A percentile compares a stretch with the other conserved stretches of the same genome.
phyloP scores from a whole-genome alignment of 1,140 invertebrate genomes.

The Spodoptera frugiperda region DNA sequence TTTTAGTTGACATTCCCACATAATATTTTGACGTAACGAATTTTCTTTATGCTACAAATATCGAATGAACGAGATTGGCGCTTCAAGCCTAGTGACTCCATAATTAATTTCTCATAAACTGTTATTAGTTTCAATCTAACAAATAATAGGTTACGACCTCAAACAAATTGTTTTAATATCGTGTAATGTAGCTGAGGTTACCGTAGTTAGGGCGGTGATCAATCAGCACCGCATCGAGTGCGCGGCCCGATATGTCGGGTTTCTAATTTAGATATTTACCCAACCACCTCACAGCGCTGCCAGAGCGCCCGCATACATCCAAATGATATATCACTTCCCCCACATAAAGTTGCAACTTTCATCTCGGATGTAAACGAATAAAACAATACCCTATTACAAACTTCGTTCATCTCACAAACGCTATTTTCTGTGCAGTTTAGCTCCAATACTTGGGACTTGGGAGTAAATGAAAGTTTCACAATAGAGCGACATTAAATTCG shows the following conservation, averaged over 20 bases:
- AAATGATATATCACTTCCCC: conserved; percentile 51
- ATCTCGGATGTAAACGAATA: conserved; percentile 36
- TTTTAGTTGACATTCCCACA: background rate
- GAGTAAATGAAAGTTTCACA: conserved; percentile 52
- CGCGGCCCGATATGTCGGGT: conserved; percentile 38
- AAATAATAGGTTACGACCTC: background rate
- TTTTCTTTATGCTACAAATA: too few relatives aligned
- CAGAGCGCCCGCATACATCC: conserved; percentile 20
- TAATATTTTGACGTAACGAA: too few relatives aligned
- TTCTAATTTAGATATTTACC: conserved; percentile 55
- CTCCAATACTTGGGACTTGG: conserved; percentile 42
- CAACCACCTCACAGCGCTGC: conserved; percentile 30
- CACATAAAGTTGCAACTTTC: conserved; percentile 27
- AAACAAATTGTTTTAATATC: conserved; percentile 24
- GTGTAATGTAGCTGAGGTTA: conserved; percentile 31
- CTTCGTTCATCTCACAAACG: conserved; percentile 44
- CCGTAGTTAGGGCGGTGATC: conserved; percentile 47
- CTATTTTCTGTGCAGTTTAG: conserved; percentile 51
- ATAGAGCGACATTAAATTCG: conserved; percentile 50
- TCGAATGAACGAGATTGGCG: too few relatives aligned
- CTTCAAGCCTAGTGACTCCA: too few relatives aligned
- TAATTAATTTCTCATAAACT: too few relatives aligned
- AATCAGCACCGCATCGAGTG: conserved; percentile 51
- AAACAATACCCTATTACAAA: conserved; percentile 47
- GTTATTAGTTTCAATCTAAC: background rate